Conservation (phyloP, 2,888 invertebrate species). For the Alloscopus bannaensis region DNA sequence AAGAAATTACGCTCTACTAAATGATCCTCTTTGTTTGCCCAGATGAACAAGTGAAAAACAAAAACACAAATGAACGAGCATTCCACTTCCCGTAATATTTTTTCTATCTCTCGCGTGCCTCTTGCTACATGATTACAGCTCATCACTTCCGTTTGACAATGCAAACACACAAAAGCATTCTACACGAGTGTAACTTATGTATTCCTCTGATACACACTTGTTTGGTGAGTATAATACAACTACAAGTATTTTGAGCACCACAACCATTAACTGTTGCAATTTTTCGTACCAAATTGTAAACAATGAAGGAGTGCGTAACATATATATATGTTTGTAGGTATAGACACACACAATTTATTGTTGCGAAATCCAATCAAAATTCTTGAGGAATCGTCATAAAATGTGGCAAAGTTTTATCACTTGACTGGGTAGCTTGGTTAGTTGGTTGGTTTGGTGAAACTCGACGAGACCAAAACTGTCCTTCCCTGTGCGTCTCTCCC, state of each 20-base stretch:
- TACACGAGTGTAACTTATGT: not conserved
- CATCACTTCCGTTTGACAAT: slow-evolving; percentile 51
- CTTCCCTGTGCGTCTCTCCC: not conserved
- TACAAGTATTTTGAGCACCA: slow-evolving; percentile 2
- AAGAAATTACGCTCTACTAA: not conserved
- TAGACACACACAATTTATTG: slow-evolving; percentile 13
- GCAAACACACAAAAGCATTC: slow-evolving; percentile 9
- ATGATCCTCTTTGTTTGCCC: slow-evolving; percentile 8
- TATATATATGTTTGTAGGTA: not conserved
- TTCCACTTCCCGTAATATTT: slow-evolving; percentile 28
- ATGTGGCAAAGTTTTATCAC: slow-evolving; percentile 5
- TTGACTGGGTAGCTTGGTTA: slow-evolving; percentile 12
- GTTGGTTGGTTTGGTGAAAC: slow-evolving; percentile 32
- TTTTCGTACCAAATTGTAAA: slow-evolving; percentile 32
- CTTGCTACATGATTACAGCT: slow-evolving; percentile 47
- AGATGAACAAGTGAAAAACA: slow-evolving; percentile 34
- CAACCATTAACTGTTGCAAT: slow-evolving; percentile 9
- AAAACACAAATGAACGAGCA: slow-evolving; percentile 29
- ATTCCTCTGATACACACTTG: no score
- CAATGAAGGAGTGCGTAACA: slow-evolving; percentile 28
- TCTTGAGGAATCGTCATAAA: slow-evolving; percentile 43
- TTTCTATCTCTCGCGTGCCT: slow-evolving; percentile 8
- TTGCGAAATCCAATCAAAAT: slow-evolving; percentile 51
- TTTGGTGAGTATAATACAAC: not conserved
- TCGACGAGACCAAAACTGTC: slow-evolving; percentile 31